Percentiles rank a stretch among this genome's conserved stretches.
phyloP scores from a whole-genome alignment of 1,140 invertebrate genomes.

The Procambarus virginalis region DNA sequence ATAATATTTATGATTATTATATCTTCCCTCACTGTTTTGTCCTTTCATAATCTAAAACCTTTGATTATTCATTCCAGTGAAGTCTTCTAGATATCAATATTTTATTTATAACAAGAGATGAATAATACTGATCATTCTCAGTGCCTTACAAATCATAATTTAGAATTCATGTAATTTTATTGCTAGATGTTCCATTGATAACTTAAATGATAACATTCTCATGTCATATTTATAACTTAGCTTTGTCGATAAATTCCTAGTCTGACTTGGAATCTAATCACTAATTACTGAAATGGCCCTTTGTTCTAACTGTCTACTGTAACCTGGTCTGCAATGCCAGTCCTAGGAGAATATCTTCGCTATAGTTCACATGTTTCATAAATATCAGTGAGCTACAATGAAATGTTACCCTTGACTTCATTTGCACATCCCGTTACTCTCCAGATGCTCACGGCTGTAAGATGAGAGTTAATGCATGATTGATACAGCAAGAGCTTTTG shows the following conservation, averaged over 20 bases:
- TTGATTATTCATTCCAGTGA: not conserved
- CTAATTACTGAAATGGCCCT: not conserved
- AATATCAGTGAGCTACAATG: constrained; percentile 1
- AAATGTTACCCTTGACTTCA: constrained; percentile 28
- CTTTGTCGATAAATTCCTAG: not conserved
- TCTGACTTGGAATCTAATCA: constrained; percentile 30
- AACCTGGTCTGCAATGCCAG: constrained; percentile 37
- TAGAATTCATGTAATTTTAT: not conserved
- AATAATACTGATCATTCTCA: constrained; percentile 3
- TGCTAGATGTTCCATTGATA: not conserved
- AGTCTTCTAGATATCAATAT: not conserved
- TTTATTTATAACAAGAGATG: not conserved
- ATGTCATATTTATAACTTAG: not conserved
- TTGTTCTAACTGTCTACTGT: constrained; percentile 19
- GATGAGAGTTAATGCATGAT: constrained; percentile 34
- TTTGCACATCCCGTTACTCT: constrained; percentile 32
- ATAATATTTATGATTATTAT: not conserved
- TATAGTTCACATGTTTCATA: not conserved
- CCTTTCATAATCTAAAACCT: not conserved
- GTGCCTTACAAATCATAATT: not conserved
- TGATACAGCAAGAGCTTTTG: constrained; percentile 14
- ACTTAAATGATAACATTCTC: not conserved
- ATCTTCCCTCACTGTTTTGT: not conserved
- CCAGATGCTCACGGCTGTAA: constrained; percentile 17
- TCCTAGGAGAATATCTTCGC: constrained; percentile 1